phyloP scores from a whole-genome alignment of 2,113 vertebrate species.

The Carlito syrichta region DNA sequence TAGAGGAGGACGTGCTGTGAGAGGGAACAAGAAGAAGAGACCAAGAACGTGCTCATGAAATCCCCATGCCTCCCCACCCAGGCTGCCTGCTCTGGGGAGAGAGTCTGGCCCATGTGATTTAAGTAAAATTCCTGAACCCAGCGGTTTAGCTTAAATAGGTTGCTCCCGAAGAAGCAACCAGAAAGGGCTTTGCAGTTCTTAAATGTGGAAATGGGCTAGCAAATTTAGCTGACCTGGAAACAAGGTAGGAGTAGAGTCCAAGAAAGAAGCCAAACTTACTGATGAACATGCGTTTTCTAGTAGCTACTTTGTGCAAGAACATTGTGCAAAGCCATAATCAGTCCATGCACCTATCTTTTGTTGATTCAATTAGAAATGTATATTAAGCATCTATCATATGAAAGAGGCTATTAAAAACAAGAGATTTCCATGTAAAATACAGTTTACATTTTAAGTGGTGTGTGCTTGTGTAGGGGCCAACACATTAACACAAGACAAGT shows the following conservation, averaged over 20 bases:
- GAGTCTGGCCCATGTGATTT: not conserved
- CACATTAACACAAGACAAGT: not conserved
- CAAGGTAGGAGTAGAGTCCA: not conserved
- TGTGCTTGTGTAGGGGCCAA: not conserved
- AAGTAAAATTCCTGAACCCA: not conserved
- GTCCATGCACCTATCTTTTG: not conserved
- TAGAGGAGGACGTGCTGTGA: not conserved
- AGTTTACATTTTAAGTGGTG: not conserved
- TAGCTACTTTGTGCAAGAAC: not conserved
- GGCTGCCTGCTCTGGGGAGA: not conserved
- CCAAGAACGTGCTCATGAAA: not conserved
- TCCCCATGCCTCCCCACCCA: too few relatives aligned
- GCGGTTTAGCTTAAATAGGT: not conserved
- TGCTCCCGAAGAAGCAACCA: not conserved
- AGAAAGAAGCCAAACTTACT: not conserved
- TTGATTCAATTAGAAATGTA: not conserved
- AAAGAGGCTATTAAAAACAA: not conserved
- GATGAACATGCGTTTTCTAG: not conserved
- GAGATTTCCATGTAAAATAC: not conserved
- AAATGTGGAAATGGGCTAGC: not conserved
- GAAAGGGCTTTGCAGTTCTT: not conserved
- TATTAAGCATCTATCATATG: not conserved
- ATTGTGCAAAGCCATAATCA: not conserved
- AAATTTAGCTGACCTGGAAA: not conserved
- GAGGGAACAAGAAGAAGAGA: not conserved